These are phyloP conservation scores for Eutrigla gurnardus DNA, from an alignment of 2,797 vertebrate genomes.

Conservation along the genomic window DNA sequence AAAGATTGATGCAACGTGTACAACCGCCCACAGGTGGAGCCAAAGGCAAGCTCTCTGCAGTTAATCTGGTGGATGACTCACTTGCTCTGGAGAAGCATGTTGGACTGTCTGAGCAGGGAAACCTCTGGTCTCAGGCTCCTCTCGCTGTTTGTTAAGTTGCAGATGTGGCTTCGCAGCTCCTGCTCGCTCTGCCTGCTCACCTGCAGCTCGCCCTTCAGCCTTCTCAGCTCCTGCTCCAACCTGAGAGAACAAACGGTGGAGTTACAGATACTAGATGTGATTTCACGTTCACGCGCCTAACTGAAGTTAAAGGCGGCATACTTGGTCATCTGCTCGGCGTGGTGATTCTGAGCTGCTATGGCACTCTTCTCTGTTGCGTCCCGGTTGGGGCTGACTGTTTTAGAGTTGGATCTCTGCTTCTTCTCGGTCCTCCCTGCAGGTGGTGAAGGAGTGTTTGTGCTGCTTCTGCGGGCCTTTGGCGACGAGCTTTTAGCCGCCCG, in stretches of 20 bases:
- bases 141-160: slow-evolving; percentile 88
- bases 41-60: slow-evolving; percentile 2
- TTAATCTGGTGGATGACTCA: slow-evolving; percentile 59
- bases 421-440: slow-evolving; percentile 80
- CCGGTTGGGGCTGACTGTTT: slow-evolving; percentile 79
- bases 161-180: slow-evolving; percentile 87
- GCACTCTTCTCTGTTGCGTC: slow-evolving; percentile 71
- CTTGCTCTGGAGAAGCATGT: slow-evolving; percentile 88
- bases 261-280: neutral
- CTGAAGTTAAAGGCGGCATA: slow-evolving; percentile 40
- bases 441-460: slow-evolving; percentile 71
- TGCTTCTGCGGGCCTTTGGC: slow-evolving; percentile 77
- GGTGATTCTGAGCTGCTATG: slow-evolving; percentile 69
- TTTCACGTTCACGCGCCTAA: neutral
- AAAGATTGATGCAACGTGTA: slow-evolving; percentile 21
- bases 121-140: slow-evolving; percentile 86
- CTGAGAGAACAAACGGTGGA: slow-evolving; percentile 51
- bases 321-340: slow-evolving; percentile 83
- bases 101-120: slow-evolving; percentile 86
- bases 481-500: slow-evolving; percentile 78
- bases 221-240: slow-evolving; percentile 85
- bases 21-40: slow-evolving; percentile 28
- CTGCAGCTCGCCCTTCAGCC: slow-evolving; percentile 85
- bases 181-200: slow-evolving; percentile 84
- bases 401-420: slow-evolving; percentile 80